Base-by-base conservation (phyloP, 1,140 invertebrate genomes). In the Andricus grossulariae region DNA sequence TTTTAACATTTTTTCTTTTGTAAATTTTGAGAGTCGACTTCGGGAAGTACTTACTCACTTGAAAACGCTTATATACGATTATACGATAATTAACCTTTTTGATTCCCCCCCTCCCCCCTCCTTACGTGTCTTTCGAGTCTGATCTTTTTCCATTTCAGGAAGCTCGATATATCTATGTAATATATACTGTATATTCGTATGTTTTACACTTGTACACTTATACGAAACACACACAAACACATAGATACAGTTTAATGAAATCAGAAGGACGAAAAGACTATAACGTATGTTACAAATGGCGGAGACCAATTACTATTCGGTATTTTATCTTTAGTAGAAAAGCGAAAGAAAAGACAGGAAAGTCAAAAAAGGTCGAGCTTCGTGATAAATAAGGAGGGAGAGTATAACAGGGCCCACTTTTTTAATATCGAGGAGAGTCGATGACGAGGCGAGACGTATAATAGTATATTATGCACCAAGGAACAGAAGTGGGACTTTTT, bases 211-310 rank as follows among this genome's bases (percentile, higher is more conserved):
- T 60, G 57, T 60, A 60, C 57, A 60, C 57, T 60, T 60, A 60
- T 60, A 60, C 57, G 57, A 54, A 11, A 54, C 52, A 54, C 52
- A 54, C 52, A n/a, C 52, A 54, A 72, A 72, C 71, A 72, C 18
- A 73, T 18, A 73, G 25, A 12, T 60, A 60, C 57, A 16, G 21
- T 60, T 60, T 60, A 32, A 32, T 25, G 21, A 32, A 60, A 60
- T 60, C 49, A 25, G 1, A 52, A 76, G 55, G 60, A 72, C 21
- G 25, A 49, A 21, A 79, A 66, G 50, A 73, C 54, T 50, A 71
- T 49, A 79, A 74, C 78, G 49, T 80, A 57, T 74, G 75, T 55
- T 80, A 80, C 78, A 80, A 77, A 77, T 76, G 72, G 52, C 52
- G 51, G 72, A 80, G 73, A 77, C 75, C 79, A 80, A 77, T 74